Conservation (phyloP, 2,113 vertebrate genomes). For the Raja brachyura region DNA sequence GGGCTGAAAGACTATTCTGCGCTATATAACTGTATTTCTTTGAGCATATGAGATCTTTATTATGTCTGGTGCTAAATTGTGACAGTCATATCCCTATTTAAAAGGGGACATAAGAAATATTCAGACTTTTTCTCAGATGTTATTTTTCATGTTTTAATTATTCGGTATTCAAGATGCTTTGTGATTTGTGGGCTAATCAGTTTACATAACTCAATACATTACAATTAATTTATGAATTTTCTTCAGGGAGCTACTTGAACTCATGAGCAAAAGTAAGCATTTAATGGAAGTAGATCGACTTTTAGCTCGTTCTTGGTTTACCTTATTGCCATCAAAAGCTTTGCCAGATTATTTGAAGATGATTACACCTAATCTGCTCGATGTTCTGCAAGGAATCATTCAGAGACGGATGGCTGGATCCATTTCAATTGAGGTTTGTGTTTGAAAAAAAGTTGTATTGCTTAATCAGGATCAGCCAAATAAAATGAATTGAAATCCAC, state of each 20-base stretch:
- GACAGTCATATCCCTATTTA: not conserved
- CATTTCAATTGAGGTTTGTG: slow-evolving; percentile 46
- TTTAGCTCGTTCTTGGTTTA: slow-evolving; percentile 67
- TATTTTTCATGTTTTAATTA: not conserved
- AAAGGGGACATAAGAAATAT: not conserved
- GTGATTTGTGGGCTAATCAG: not conserved
- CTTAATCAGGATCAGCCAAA: not conserved
- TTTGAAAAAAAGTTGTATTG: not conserved
- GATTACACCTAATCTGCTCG: slow-evolving; percentile 51
- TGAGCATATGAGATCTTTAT: not conserved
- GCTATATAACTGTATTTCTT: too few relatives aligned
- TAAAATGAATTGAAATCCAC: not conserved
- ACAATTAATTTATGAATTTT: not conserved
- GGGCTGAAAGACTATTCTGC: too few relatives aligned
- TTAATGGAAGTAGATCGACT: slow-evolving; percentile 57
- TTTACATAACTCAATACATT: not conserved
- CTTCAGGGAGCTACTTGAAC: slow-evolving; percentile 50
- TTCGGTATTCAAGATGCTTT: not conserved
- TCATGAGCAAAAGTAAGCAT: slow-evolving; percentile 52
- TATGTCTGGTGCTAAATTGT: not conserved
- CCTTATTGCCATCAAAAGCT: slow-evolving; percentile 52
- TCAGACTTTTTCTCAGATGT: not conserved
- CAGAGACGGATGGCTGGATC: slow-evolving; percentile 43
- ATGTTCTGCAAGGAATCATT: slow-evolving; percentile 52
- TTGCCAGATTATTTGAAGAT: slow-evolving; percentile 52